A percentile compares a stretch with the other conserved stretches of the same genome.
Evolutionary conservation across 1,140 invertebrate genomes (phyloP).

Genomic region (Scaptomyza graminum): DNA sequence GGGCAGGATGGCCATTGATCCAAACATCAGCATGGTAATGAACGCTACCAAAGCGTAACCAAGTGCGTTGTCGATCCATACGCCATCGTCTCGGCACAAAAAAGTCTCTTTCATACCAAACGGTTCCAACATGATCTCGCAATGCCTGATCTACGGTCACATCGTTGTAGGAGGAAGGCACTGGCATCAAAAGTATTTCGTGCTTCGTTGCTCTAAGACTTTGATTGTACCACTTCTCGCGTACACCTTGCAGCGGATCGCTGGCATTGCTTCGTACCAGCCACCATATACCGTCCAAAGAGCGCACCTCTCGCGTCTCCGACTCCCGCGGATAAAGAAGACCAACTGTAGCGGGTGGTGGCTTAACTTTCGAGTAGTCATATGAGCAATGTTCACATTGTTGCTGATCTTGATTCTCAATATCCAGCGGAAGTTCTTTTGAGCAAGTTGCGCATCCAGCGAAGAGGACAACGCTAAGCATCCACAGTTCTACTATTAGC

Average conservation of each 20-base stretch:
- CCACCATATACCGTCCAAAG: slow-evolving; percentile 94
- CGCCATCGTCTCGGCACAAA: slow-evolving; percentile 90
- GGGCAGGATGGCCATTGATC: slow-evolving; percentile 92
- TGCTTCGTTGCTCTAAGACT: slow-evolving; percentile 23
- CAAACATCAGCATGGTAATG: slow-evolving; percentile 95
- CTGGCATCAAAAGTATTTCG: slow-evolving; percentile 91
- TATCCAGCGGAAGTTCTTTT: not conserved
- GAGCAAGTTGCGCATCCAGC: not conserved
- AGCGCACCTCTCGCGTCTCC: slow-evolving; percentile 90
- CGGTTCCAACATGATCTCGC: slow-evolving; percentile 96
- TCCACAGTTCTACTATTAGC: not conserved
- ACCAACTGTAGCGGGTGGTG: slow-evolving; percentile 83
- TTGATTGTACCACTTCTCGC: slow-evolving; percentile 90
- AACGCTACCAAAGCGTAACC: slow-evolving; percentile 94
- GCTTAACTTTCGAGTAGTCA: slow-evolving; percentile 30
- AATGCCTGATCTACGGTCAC: slow-evolving; percentile 91
- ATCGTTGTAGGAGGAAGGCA: slow-evolving; percentile 98
- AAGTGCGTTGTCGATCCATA: slow-evolving; percentile 87
- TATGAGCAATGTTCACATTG: slow-evolving; percentile 12
- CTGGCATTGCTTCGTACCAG: slow-evolving; percentile 88
- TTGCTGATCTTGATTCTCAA: not conserved
- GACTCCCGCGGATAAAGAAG: slow-evolving; percentile 93
- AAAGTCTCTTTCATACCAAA: slow-evolving; percentile 95
- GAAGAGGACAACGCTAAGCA: not conserved
- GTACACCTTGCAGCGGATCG: slow-evolving; percentile 88